Base-by-base conservation (phyloP, 2,797 vertebrate genomes). In the Pitangus sulphuratus region DNA sequence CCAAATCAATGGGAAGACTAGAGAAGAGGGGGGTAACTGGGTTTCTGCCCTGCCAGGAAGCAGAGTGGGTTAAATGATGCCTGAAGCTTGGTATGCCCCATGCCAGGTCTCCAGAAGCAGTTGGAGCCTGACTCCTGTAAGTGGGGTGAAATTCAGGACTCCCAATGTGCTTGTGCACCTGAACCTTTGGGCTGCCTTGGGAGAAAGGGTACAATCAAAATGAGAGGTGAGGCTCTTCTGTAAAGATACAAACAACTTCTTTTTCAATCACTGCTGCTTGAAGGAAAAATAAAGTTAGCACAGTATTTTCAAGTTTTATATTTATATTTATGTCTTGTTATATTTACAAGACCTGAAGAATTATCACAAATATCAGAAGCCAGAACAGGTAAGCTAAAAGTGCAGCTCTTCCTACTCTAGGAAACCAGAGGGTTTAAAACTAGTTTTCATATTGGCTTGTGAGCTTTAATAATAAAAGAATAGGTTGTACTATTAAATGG, bases 391-490 rank as follows among this genome's bases (percentile, higher is more conserved):
- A 82, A 72, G n/a, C 19, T 48, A 37, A 31, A 44, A 25, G 58
- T 24, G 33, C 26, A 56, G 53, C 28, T 51, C 20, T 21, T 35
- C 22, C 10, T 19, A 65, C 15, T 80, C 79, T 50, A 58, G 8
- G 17, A 84, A 95, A 78, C 15, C 90, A 91, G 37, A 2, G 4
- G 10, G 20, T 90, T 91, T 92, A 83, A 88, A 97, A 86, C 61
- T 69, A 64, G 42, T 44, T 53, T 86, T 79, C 33, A 35, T 64
- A 69, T 66, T 39, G 48, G 54, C 80, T 69, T 66, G 61, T n/a
- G 37, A 77, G 93, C 39, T 91, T 96, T 91, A 87, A 89, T 60
- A 95, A 95, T 83, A 88, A 91, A 57, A 87, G 44, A 80, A 21
- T 51, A 33, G 57, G 68, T 60, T 83, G 54, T 89, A 58, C 44